Percentiles rank a stretch among this genome's conserved stretches.
Evolutionary conservation across 2,888 invertebrate genomes (phyloP).

Genomic region (Gastracanthus pulcherrimus): DNA sequence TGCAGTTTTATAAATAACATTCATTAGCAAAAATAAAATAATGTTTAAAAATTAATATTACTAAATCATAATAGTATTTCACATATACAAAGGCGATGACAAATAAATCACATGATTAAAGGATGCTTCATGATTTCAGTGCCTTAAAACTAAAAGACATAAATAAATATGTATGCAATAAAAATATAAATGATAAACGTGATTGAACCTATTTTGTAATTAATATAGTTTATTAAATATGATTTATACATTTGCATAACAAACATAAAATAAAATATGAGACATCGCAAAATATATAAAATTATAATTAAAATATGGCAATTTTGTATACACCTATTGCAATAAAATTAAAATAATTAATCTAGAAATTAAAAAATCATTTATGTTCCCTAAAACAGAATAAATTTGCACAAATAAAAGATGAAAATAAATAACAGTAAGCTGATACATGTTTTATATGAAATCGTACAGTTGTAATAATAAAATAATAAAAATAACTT

Average conservation of each 20-base stretch:
- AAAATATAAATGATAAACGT: neutral
- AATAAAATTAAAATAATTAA: neutral
- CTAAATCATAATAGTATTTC: no score
- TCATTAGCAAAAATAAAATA: no score
- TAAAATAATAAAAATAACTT: constrained; percentile 57
- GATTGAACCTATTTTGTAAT: neutral
- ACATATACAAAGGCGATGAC: no score
- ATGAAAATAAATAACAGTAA: constrained; percentile 5
- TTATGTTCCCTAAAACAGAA: neutral
- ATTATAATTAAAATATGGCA: neutral
- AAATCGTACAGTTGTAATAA: constrained; percentile 13
- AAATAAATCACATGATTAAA: no score
- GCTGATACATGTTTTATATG: no score
- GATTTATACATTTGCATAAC: neutral
- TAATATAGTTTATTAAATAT: neutral
- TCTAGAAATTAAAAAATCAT: neutral
- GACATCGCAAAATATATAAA: neutral
- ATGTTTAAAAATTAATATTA: no score
- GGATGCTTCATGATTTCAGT: no score
- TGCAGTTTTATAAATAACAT: no score
- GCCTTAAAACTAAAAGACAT: no score
- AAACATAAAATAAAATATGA: neutral
- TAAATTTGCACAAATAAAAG: neutral
- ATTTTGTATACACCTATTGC: neutral
- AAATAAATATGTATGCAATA: no score